Evolutionary conservation across 2,888 invertebrate genomes (phyloP).

Genomic region (Galerucella pusilla): DNA sequence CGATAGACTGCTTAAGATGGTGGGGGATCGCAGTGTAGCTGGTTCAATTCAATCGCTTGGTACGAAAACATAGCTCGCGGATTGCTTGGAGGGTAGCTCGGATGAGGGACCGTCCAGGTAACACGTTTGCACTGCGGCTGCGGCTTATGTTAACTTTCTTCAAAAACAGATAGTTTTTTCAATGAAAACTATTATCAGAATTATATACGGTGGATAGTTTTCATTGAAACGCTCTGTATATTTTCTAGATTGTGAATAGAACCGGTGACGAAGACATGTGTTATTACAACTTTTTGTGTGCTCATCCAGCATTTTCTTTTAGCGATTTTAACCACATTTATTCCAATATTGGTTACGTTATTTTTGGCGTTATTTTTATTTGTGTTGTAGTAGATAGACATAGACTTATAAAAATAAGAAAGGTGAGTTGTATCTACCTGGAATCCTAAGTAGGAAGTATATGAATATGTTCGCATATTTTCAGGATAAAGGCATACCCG

Average conservation of each 20-base stretch:
- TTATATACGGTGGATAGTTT: background rate
- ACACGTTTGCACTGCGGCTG: no score
- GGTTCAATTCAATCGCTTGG: no score
- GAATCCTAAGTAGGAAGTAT: background rate
- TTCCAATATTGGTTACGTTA: constrained; percentile 84
- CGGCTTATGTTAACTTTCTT: no score
- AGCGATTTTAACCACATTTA: constrained; percentile 89
- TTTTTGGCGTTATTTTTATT: constrained; percentile 82
- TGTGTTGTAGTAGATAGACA: constrained; percentile 73
- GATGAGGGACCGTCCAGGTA: no score
- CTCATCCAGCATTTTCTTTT: constrained; percentile 78
- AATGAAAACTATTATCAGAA: background rate
- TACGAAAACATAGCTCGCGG: no score
- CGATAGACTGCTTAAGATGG: no score
- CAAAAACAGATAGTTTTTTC: no score
- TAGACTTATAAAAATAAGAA: constrained; percentile 50
- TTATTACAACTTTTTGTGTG: constrained; percentile 90
- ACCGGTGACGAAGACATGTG: constrained; percentile 90
- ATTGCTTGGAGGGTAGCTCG: no score
- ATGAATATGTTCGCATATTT: constrained; percentile 25
- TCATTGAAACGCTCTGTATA: constrained; percentile 10
- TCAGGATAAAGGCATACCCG: constrained; percentile 77
- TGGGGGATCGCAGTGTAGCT: no score
- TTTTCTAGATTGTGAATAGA: constrained; percentile 74
- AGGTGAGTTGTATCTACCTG: constrained; percentile 43